Evolutionary conservation across 2,113 vertebrate genomes (phyloP).

Genomic region (Apodemus sylvaticus): DNA sequence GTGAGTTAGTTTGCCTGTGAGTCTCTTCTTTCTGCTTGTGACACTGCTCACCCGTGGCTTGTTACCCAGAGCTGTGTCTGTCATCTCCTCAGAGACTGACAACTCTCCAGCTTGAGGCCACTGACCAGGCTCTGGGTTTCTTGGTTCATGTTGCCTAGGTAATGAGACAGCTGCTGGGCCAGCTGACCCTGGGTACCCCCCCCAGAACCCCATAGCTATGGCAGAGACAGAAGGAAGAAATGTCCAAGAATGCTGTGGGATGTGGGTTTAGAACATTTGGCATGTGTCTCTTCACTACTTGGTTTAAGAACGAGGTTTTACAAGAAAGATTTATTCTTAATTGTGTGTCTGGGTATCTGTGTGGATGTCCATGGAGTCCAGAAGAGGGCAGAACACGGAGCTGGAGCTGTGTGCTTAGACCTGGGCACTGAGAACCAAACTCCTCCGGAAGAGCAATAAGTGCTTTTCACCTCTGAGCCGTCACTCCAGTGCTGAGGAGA

Average conservation of each 20-base stretch:
- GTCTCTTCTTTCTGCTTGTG: not conserved
- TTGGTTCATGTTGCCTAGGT: fast-evolving
- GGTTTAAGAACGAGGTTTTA: not conserved
- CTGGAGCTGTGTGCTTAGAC: not conserved
- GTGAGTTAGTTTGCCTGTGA: no score
- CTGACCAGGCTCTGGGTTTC: not conserved
- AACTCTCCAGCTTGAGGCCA: fast-evolving
- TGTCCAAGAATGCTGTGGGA: not conserved
- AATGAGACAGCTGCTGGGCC: not conserved
- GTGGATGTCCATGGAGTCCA: not conserved
- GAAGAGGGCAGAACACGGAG: no score
- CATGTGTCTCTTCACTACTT: not conserved
- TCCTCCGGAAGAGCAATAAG: not conserved
- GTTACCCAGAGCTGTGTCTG: not conserved
- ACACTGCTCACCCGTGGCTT: not conserved
- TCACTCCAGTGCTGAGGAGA: not conserved
- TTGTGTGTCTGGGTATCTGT: not conserved
- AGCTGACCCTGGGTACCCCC: fast-evolving
- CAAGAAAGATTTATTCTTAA: not conserved
- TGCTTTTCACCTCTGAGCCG: not conserved
- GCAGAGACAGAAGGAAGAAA: not conserved
- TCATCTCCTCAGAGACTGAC: not conserved
- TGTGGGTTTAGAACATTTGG: not conserved
- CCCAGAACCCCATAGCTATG: not conserved
- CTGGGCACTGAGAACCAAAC: not conserved